Evolutionary conservation across 2,888 invertebrate genomes (phyloP).

Genomic region (Eurytoma californica): DNA sequence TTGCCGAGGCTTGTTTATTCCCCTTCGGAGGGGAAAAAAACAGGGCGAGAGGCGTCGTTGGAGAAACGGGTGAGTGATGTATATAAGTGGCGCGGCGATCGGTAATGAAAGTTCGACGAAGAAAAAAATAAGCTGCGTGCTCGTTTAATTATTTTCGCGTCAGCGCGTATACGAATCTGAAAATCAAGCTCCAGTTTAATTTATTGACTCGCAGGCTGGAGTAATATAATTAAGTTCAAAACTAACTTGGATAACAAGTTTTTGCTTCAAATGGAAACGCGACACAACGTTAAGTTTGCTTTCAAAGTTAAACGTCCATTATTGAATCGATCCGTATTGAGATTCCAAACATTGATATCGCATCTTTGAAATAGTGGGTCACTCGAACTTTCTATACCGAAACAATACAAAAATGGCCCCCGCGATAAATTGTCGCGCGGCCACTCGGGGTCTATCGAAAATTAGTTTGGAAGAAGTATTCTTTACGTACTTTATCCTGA

Average conservation of each 20-base stretch:
- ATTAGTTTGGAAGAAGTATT: not conserved
- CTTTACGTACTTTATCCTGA: not conserved
- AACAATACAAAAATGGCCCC: too few species aligned
- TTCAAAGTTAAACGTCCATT: constrained; percentile 10
- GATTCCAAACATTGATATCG: not conserved
- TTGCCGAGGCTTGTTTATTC: too few species aligned
- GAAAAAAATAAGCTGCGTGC: too few species aligned
- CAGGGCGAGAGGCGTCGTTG: too few species aligned
- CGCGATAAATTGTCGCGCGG: too few species aligned
- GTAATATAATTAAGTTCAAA: not conserved
- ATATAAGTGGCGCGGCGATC: too few species aligned
- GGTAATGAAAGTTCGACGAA: too few species aligned
- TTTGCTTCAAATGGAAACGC: constrained; percentile 1
- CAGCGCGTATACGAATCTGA: not conserved
- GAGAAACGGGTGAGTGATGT: too few species aligned
- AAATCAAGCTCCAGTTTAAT: constrained; percentile 14
- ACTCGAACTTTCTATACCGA: not conserved
- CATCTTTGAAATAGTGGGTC: not conserved
- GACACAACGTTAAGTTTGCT: constrained; percentile 1
- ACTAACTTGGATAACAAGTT: not conserved
- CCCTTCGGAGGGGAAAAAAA: too few species aligned
- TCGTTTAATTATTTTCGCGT: not conserved
- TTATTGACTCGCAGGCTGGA: constrained; percentile 4
- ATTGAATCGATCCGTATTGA: constrained; percentile 5
- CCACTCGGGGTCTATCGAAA: too few species aligned